phyloP scores from a whole-genome alignment of 2,113 vertebrate genomes.

The Coturnix japonica region DNA sequence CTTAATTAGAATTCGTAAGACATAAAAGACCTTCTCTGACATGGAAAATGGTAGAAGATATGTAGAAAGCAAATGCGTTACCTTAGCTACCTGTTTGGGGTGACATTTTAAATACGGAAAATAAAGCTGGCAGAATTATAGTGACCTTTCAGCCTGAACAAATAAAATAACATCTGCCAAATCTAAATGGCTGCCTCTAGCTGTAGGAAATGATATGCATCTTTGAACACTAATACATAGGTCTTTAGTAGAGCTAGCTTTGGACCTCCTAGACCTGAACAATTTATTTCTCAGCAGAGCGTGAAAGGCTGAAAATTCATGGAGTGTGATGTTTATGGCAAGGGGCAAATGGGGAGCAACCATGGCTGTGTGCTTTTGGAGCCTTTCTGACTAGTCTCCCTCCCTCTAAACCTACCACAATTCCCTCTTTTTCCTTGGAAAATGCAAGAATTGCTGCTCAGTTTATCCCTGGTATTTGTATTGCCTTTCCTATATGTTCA shows the following conservation, averaged over 20 bases:
- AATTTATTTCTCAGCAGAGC: background rate
- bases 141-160: slow-evolving; percentile 74
- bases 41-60: slow-evolving; percentile 52
- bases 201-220: slow-evolving; percentile 43
- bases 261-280: background rate
- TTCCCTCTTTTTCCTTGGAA: background rate
- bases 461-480: background rate
- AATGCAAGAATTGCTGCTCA: background rate
- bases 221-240: slow-evolving; percentile 7
- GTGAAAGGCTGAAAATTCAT: background rate
- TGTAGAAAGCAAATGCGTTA: slow-evolving; percentile 66
- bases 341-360: background rate
- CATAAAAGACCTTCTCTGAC: slow-evolving; percentile 70
- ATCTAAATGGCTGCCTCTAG: slow-evolving; percentile 50
- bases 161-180: slow-evolving; percentile 71
- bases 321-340: background rate
- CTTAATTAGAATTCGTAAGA: slow-evolving; percentile 67
- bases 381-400: background rate
- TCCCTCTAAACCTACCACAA: background rate
- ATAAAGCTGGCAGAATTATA: slow-evolving; percentile 68
- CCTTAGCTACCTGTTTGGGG: slow-evolving; percentile 62
- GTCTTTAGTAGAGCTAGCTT: background rate
- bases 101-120: slow-evolving; percentile 73
- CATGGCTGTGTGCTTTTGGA: fast-evolving
- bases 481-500: fast-evolving